A percentile compares a stretch with the other conserved stretches of the same genome.
phyloP scores from a whole-genome alignment of 2,888 invertebrate genomes.

The Morpho achilles region DNA sequence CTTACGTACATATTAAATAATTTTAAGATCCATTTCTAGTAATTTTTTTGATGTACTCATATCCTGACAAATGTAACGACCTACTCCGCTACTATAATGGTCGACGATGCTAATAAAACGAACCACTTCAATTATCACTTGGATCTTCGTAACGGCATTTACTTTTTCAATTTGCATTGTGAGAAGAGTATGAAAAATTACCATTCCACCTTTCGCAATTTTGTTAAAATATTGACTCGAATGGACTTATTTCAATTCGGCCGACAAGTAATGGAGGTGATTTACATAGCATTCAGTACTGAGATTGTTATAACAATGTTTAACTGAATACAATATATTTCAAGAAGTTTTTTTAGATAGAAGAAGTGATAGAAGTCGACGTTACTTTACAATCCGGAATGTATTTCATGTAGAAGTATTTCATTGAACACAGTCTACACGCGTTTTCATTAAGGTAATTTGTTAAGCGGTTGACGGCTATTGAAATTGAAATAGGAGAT shows the following conservation, averaged over 20 bases:
- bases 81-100: constrained; percentile 21
- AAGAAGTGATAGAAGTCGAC: too few species aligned
- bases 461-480: too few species aligned
- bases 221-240: constrained; percentile 2
- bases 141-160: constrained; percentile 29
- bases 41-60: not conserved
- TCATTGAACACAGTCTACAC: too few species aligned
- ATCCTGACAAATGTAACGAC: not conserved
- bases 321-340: too few species aligned
- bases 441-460: too few species aligned
- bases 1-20: too few species aligned
- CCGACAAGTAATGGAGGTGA: not conserved
- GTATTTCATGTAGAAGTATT: too few species aligned
- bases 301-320: not conserved
- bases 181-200: constrained; percentile 8
- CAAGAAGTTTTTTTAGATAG: too few species aligned
- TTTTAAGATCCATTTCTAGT: too few species aligned
- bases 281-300: constrained; percentile 1
- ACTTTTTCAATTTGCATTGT: constrained; percentile 28
- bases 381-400: too few species aligned
- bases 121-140: constrained; percentile 56
- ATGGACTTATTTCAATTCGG: constrained; percentile 6
- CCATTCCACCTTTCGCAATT: constrained; percentile 9
- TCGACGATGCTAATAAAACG: constrained; percentile 55
- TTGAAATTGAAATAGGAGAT: too few species aligned